Base-by-base conservation (phyloP, 2,888 invertebrate species). In the Zygothrica quintamaculata region DNA sequence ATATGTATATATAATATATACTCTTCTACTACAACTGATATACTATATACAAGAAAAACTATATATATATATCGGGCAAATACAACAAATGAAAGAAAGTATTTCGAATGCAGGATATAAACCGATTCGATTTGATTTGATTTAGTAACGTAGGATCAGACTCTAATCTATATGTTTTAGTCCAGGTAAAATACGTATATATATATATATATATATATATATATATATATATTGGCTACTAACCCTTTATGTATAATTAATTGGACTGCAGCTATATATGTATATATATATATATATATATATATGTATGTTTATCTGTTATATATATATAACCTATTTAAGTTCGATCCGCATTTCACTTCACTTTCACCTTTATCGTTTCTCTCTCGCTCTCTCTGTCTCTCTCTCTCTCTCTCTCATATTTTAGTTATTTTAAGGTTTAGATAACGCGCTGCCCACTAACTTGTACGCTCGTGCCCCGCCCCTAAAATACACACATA, bases 361-460 rank as follows among this genome's bases (percentile, higher is more conserved):
- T 60, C 70, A 47, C 65, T 74, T 56, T 53, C 50, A 50, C 46
- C 39, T 60, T 79, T 69, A 69, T 66, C 43, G 48, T 79, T 82
- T 78, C n/a, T n/a, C n/a, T 47, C 64, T 76, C 64, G 61, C 74
- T 76, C 65, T 70, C 40, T 59, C 37, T 29, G 8, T n/a, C n/a
- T n/a, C n/a, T n/a, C n/a, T n/a, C n/a, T n/a, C n/a, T n/a, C n/a
- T 51, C 18, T 26, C 12, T 44, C 22, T 43, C 53, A 59, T 50
- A 62, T 65, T 80, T 80, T 65, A 69, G 62, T 80, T 81, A 69
- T 53, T 31, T 65, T 61, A 57, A 84, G 81, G 81, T 68, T 81
- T 82, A 70, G 62, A 62, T 76, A 79, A 65, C 82, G 79, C 84
- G 72, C 82, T 72, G 65, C 50, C 64, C 65, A 81, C 72, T 74